Percentiles rank a stretch among this genome's conserved stretches.
These are phyloP conservation scores for Coronaproctus castanopsis DNA, from an alignment of 2,888 invertebrate genomes.

Conservation along the genomic window DNA sequence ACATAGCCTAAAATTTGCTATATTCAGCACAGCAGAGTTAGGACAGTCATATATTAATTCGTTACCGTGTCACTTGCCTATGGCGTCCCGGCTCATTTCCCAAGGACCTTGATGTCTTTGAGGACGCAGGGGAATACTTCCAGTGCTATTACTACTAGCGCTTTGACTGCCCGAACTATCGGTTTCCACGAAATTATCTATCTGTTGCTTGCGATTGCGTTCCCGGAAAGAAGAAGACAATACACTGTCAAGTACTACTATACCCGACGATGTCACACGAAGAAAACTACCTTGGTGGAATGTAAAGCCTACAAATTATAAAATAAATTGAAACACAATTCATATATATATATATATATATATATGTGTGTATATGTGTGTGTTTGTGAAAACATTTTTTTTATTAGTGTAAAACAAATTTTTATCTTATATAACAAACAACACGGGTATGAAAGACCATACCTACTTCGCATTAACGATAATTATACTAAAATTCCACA, in stretches of 20 bases:
- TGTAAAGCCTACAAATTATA: conserved; percentile 34
- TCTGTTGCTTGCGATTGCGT: neutral
- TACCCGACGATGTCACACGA: conserved; percentile 39
- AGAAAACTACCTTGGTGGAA: conserved; percentile 49
- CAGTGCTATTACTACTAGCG: neutral
- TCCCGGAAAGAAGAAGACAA: neutral
- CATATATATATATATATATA: too few species aligned
- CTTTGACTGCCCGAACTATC: neutral
- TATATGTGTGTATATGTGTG: too few species aligned
- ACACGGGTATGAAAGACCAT: too few species aligned
- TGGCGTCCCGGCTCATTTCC: conserved; percentile 40
- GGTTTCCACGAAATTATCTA: neutral
- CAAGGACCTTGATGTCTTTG: conserved; percentile 22
- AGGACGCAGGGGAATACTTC: neutral
- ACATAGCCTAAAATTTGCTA: too few species aligned
- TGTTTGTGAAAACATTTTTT: too few species aligned
- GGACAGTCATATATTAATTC: neutral
- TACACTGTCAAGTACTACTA: conserved; percentile 37
- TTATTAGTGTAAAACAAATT: too few species aligned
- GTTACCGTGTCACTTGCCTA: conserved; percentile 27
- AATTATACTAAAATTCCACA: too few species aligned
- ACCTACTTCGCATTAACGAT: too few species aligned
- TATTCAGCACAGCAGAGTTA: too few species aligned
- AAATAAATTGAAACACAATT: neutral
- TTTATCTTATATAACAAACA: too few species aligned